Base-by-base conservation (phyloP, 2,888 invertebrate genomes). In the Ectropis crepuscularia region DNA sequence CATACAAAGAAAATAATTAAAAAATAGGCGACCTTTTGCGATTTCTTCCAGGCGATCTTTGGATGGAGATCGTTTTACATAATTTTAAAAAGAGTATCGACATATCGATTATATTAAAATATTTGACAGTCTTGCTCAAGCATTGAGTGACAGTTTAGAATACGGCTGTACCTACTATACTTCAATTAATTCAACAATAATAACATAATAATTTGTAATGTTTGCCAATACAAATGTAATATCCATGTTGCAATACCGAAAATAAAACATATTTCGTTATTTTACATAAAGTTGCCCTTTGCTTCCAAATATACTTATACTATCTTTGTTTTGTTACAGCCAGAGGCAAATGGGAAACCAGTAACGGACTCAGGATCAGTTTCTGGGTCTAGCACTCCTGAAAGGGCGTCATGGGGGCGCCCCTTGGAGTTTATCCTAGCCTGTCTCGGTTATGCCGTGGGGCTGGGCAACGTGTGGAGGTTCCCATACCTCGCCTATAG, bases 401-500 rank as follows among this genome's bases (percentile, higher is more conserved):
- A 88, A 46, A 85, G 94, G 68, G 94, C 93, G 6, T 89, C 89
- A 63, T 95, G 95, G 95, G 94, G 93, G 60, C 91, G 93, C 47
- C 95, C 95, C 7, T 68, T 95, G 78, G 96, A 96, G 90, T 96
- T 96, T 81, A 94, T 96, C 66, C 91, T 96, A 76, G 96, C 96
- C 57, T 96, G 96, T 82, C 92, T 96, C 69, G 96, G 96, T 45
- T 96, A 96, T 76, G 96, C 96, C 43, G 95, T 96, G 51, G 96
- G 96, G 49, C 91, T 96, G 67, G 96, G 96, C 66, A 96, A 96
- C 82, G 96, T 96, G 51, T 96, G 96, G 96, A 92, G 96, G 70
- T 96, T 96, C 85, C 96, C 96, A 6, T 96, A 96, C 83, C 92
- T 96, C 53, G 95, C 95, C 78, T 96, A 96, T 84, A 95, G 95